Evolutionary conservation across 92 coral and sea anemone genomes (phyloP), one percentile per base, ranked within the genome.

Genomic region (Heliopora coerulea): DNA sequence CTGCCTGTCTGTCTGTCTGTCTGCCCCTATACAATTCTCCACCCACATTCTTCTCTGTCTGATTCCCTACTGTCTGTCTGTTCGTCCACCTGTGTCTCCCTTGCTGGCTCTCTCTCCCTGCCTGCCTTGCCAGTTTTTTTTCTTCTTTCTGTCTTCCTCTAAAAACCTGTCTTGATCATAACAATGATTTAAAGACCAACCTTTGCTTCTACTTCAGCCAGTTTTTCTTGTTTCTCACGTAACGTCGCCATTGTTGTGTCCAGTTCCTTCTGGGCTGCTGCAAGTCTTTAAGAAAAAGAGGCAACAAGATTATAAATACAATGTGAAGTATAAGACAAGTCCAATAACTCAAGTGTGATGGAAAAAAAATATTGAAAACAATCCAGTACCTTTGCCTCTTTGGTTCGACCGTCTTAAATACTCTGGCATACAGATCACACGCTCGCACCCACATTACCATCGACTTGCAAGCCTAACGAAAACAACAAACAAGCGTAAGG

Each of bases 371-470:
- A 44, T 5, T 1, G 1, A 18, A 26, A 4, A 18, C 18, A 19
- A 5, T 0, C 41, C 39, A 77, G 24, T 75, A 92, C 97, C 80
- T 88, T 74, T 85, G 83, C 50, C 89, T 78, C 75, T 92, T 92
- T 3, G 97, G 97, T 56, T 92, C 97, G 24, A 92, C 97, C 14
- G 97, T 92, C 29, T 96, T 86, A 75, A 35, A 92, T 34, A 92
- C 97, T 73, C 96, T 83, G 12, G 97, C 97, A 39, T 89, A 92
- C 49, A 92, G 83, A 60, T 92, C 97, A 91, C 90, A 89, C 7
- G 97, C 97, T 17, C 97, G 88, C 0, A 92, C 97, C 97, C 97
- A 92, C 97, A 92, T 92, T 20, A 89, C 96, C 97, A 92, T 89
- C 48, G 97, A 92, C 28, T 88, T 87, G 58, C 97, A 92, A 18